phyloP scores from a whole-genome alignment of 2,888 invertebrate genomes.

The Congeria kusceri region DNA sequence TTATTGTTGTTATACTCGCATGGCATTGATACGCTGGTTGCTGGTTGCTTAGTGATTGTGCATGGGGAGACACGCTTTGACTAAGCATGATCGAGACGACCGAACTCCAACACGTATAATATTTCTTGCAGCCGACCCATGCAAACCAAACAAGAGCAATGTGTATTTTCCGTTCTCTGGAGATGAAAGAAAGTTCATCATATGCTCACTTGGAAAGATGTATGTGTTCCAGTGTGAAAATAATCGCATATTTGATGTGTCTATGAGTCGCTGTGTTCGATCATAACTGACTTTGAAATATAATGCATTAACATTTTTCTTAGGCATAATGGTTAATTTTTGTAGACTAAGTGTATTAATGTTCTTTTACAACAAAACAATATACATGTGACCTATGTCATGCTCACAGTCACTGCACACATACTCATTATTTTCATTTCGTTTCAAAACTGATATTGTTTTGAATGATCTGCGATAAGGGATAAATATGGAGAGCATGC shows the following conservation, averaged over 20 bases:
- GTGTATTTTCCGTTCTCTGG: constrained; percentile 52
- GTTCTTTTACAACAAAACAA: not conserved
- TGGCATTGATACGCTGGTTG: too few relatives aligned
- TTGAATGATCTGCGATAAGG: too few relatives aligned
- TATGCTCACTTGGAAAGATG: constrained; percentile 48
- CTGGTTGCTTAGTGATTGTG: too few relatives aligned
- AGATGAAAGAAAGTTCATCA: constrained; percentile 52
- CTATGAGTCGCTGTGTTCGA: constrained; percentile 36
- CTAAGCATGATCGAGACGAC: too few relatives aligned
- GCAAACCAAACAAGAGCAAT: constrained; percentile 51
- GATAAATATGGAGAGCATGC: too few relatives aligned
- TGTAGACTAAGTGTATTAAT: not conserved
- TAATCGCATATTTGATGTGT: constrained; percentile 36
- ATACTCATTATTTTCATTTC: not conserved
- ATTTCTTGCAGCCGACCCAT: constrained; percentile 41
- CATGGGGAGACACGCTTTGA: too few relatives aligned
- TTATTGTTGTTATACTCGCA: too few relatives aligned
- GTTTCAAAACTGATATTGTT: not conserved
- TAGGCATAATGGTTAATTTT: not conserved
- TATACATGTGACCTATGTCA: too few relatives aligned
- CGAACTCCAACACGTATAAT: too few relatives aligned
- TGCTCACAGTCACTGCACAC: too few relatives aligned
- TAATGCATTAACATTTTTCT: not conserved
- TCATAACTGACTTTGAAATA: not conserved
- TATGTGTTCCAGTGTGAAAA: constrained; percentile 53